A percentile compares a stretch with the other conserved stretches of the same genome.
Evolutionary conservation across 2,797 vertebrate species (phyloP).

Genomic region (Oophaga sylvatica): DNA sequence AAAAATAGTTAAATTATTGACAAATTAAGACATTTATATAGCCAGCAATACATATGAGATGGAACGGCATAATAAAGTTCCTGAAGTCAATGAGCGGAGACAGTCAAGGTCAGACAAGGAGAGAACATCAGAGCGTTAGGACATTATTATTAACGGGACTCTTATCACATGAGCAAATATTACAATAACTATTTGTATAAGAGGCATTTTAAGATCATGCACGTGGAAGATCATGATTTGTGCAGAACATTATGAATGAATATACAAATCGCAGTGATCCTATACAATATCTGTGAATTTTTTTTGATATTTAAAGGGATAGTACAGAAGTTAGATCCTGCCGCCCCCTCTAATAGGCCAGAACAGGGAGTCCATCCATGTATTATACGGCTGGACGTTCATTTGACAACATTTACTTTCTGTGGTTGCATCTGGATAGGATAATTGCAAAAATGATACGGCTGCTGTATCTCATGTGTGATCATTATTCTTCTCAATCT

Average conservation of each 20-base stretch:
- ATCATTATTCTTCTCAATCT: not conserved
- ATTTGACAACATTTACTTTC: no score
- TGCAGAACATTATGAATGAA: constrained; percentile 3
- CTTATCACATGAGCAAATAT: constrained; percentile 16
- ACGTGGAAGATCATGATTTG: constrained; percentile 9
- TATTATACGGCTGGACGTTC: no score
- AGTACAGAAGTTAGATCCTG: no score
- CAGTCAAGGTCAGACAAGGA: constrained; percentile 11
- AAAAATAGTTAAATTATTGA: no score
- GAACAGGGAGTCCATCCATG: no score
- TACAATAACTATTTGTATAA: constrained; percentile 42
- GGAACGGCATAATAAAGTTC: not conserved
- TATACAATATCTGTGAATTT: not conserved
- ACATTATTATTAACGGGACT: not conserved
- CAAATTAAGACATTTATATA: no score
- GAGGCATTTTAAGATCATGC: not conserved
- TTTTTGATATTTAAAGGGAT: not conserved
- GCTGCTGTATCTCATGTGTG: not conserved
- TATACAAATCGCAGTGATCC: not conserved
- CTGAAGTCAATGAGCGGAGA: not conserved
- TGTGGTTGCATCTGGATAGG: no score
- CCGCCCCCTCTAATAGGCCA: no score
- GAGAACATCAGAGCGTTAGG: not conserved
- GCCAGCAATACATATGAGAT: no score
- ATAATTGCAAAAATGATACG: no score